Conservation (phyloP, 53 echinoderm and acorn worm genomes). For the Stichopus horrens region DNA sequence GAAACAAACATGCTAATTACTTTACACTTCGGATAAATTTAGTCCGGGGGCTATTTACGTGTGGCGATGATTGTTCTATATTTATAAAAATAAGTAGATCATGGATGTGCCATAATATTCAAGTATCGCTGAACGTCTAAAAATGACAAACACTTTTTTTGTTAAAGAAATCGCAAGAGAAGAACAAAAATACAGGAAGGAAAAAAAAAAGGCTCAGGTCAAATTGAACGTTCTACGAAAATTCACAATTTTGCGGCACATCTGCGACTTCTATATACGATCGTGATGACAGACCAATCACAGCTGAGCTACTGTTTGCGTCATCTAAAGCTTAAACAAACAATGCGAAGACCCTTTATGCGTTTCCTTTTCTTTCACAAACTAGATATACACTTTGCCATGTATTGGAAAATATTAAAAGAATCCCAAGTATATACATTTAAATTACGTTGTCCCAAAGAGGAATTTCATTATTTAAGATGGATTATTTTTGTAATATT, state of each 20-base stretch:
- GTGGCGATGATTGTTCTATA: neutral
- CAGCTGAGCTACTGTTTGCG: too few relatives aligned
- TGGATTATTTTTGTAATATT: too few relatives aligned
- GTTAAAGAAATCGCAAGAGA: too few relatives aligned
- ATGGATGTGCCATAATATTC: neutral
- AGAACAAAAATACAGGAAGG: neutral
- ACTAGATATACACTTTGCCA: too few relatives aligned
- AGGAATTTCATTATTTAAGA: too few relatives aligned
- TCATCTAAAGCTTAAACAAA: too few relatives aligned
- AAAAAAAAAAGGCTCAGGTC: neutral
- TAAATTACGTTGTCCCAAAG: too few relatives aligned
- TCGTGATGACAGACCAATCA: too few relatives aligned
- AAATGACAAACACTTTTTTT: neutral
- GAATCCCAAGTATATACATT: too few relatives aligned
- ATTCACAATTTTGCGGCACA: neutral
- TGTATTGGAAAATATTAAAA: too few relatives aligned
- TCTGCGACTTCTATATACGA: neutral
- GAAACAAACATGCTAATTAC: neutral
- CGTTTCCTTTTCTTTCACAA: too few relatives aligned
- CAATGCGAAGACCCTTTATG: too few relatives aligned
- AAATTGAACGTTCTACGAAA: neutral
- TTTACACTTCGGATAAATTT: neutral
- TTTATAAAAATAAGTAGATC: neutral
- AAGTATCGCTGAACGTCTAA: neutral
- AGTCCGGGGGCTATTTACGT: neutral